Conservation (phyloP, 1,140 invertebrate species). For the Cecropterus lyciades region DNA sequence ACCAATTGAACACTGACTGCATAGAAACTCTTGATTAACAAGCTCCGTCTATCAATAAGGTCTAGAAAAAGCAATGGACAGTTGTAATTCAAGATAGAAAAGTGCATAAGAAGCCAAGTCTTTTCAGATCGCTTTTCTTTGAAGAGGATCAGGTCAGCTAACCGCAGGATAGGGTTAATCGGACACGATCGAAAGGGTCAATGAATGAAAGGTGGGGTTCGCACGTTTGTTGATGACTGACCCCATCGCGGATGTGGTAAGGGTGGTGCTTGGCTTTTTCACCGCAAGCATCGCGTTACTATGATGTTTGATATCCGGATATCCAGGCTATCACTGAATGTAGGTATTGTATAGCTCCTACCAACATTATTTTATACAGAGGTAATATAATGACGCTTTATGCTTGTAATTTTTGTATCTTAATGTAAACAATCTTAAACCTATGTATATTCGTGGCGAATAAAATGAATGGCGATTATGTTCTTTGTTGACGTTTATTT, state of each 20-base stretch:
- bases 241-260: slow-evolving; percentile 22
- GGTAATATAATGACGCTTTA: too few relatives aligned
- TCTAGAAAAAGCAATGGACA: not conserved
- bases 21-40: not conserved
- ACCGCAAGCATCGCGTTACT: slow-evolving; percentile 34
- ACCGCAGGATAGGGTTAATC: slow-evolving; percentile 18
- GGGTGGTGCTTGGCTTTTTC: slow-evolving; percentile 23
- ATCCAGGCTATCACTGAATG: not conserved
- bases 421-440: too few relatives aligned
- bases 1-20: not conserved
- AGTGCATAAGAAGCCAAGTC: not conserved
- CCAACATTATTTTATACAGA: too few relatives aligned
- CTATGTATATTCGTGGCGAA: too few relatives aligned
- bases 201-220: slow-evolving; percentile 19
- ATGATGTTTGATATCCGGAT: slow-evolving; percentile 3
- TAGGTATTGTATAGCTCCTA: not conserved
- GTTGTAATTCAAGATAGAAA: not conserved
- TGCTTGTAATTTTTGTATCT: too few relatives aligned
- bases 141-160: slow-evolving; percentile 20
- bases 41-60: not conserved
- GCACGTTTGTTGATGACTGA: slow-evolving; percentile 19
- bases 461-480: too few relatives aligned
- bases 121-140: not conserved
- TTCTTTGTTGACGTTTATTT: too few relatives aligned
- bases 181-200: slow-evolving; percentile 27